Evolutionary conservation across 2,888 invertebrate genomes (phyloP), one percentile per base, ranked within the genome.

Genomic region (Hydrotaea diabolus): DNA sequence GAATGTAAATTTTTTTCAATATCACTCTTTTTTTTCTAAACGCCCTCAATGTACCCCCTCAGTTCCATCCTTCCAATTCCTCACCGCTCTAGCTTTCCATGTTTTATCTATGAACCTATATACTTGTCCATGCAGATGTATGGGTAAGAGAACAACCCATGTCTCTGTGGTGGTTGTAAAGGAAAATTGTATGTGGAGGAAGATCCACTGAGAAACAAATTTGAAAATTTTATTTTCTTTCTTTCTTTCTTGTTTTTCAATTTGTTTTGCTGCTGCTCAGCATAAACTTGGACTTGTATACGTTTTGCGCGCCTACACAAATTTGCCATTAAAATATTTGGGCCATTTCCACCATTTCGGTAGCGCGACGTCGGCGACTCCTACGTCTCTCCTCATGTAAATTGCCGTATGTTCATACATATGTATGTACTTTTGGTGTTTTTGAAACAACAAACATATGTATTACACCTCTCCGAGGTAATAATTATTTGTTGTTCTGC

Each of bases 211-310:
- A 64, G 36, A 31, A 43, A 43, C 3, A 8, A 31, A 31, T 31
- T 31, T 31, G 39, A 39, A 79, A 73, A 46, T 81, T 76, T 73
- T 75, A 77, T 80, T 78, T 64, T 74, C 74, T 79, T 64, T 21
- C 53, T 57, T 49, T 31, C 31, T 4, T 31, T 31, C 26, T 43
- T 71, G 43, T 80, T 76, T 62, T 46, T 39, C 53, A 43, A 59
- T 43, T 57, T 80, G n/a, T 57, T 80, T 55, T 72, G 62, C 59
- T 80, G 21, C 76, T 86, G 80, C 82, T 84, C 69, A 83, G 80
- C 82, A 87, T 88, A 87, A 88, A 88, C 87, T 88, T 88, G 87
- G 87, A 88, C 87, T 87, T 88, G 87, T 87, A 73, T 85, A 82
- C 85, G 77, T 66, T 80, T 79, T 75, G 76, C 62, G 82, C 87